These are phyloP conservation scores for Thalassarche chlororhynchos DNA, from an alignment of 2,113 vertebrate genomes.

Conservation along the genomic window DNA sequence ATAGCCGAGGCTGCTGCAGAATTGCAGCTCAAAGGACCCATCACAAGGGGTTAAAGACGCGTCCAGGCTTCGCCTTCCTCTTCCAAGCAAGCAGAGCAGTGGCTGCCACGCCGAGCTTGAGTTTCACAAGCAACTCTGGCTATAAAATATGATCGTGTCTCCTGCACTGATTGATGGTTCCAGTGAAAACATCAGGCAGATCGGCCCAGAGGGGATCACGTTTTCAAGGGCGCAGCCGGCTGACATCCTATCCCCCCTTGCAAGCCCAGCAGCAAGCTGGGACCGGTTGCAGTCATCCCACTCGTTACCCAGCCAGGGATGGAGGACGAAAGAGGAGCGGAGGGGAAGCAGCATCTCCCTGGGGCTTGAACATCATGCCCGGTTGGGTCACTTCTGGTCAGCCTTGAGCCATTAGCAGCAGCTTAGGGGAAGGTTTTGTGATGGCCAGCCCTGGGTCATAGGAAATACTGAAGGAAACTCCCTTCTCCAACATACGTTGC, in stretches of 20 bases:
- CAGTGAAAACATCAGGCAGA: neutral
- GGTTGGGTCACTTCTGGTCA: neutral
- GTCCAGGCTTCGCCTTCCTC: neutral
- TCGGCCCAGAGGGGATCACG: constrained; percentile 9
- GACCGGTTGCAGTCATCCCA: neutral
- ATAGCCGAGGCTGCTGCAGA: neutral
- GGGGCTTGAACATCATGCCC: rapidly evolving
- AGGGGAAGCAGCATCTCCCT: neutral
- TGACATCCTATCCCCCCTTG: constrained; percentile 28
- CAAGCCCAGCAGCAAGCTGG: neutral
- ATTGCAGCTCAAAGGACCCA: neutral
- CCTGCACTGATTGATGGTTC: constrained; percentile 63
- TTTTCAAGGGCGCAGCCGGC: constrained; percentile 41
- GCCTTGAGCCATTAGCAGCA: neutral
- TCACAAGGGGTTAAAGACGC: constrained; percentile 44
- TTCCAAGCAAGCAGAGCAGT: neutral
- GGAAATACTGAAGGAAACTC: neutral
- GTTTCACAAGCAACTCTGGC: constrained; percentile 55
- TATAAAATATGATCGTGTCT: constrained; percentile 68
- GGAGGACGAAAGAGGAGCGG: neutral
- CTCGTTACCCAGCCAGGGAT: neutral
- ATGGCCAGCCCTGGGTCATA: neutral
- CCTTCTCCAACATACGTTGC: rapidly evolving
- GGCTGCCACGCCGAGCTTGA: constrained; percentile 16
- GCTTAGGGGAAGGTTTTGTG: neutral